Percentiles rank a stretch among this genome's conserved stretches.
Evolutionary conservation across 2,888 invertebrate species (phyloP).

Genomic region (Opisthograptis luteolata): DNA sequence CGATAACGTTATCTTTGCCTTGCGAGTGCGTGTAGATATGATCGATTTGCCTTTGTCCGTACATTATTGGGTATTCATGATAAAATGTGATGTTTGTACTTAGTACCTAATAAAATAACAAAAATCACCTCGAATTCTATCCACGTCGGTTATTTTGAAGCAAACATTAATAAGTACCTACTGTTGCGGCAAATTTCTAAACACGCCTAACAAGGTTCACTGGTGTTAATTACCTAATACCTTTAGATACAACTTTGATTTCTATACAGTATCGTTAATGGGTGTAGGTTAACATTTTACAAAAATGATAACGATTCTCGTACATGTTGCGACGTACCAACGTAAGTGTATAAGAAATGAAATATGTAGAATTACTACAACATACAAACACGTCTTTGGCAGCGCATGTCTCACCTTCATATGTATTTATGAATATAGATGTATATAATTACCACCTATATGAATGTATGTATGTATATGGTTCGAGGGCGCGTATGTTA

Average conservation of each 20-base stretch:
- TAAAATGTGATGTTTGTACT: constrained; percentile 27
- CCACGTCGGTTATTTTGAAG: not conserved
- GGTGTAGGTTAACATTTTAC: no score
- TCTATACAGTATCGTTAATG: no score
- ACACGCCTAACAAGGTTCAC: no score
- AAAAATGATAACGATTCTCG: not conserved
- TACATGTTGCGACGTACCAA: no score
- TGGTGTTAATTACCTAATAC: no score
- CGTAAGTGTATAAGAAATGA: constrained; percentile 33
- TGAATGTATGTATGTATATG: constrained; percentile 80
- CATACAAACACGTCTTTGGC: constrained; percentile 39
- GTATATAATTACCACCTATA: no score
- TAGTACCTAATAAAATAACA: no score
- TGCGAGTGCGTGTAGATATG: constrained; percentile 57
- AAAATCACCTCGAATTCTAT: not conserved
- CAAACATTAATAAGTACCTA: no score
- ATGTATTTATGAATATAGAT: no score
- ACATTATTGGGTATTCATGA: constrained; percentile 23
- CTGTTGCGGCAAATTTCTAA: no score
- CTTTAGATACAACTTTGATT: no score
- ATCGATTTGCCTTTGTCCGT: constrained; percentile 57
- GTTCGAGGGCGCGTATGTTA: constrained; percentile 56
- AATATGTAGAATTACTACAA: no score
- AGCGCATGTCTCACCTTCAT: constrained; percentile 74
- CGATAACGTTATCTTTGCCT: constrained; percentile 68